Base-by-base conservation (phyloP, 2,113 vertebrate species). In the Trogon surrucura region DNA sequence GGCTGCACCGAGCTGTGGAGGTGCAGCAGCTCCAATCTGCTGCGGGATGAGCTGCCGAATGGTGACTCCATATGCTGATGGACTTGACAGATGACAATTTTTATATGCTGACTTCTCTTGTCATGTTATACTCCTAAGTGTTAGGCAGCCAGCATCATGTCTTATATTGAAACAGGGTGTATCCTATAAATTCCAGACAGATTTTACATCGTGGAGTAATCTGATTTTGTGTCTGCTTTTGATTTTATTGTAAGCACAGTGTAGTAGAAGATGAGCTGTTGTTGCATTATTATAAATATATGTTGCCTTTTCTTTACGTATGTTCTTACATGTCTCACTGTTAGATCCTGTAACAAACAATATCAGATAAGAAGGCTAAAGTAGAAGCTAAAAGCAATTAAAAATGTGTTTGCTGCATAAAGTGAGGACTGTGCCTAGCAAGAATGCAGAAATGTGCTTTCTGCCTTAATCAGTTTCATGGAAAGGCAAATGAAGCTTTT, bases 391-490 rank as follows among this genome's bases (percentile, higher is more conserved):
- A 88, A 60, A 45, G 66, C 81, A 88, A 78, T 91, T 92, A 90
- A 88, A 96, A 91, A 91, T 72, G 85, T 57, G 74, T 91, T 86
- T 83, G 51, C 64, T 80, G 58, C 70, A 70, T 48, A n/a, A 91
- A 85, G 77, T 58, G 80, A 88, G 82, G 90, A 36, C 34, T 9
- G 3, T 78, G 34, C 65, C 72, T 66, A 71, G 62, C 26, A 47
- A 66, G 78, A 94, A 88, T 65, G 26, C 70, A 89, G 85, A 48
- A 84, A 50, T 3, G 4, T 57, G 74, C 69, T 74, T 80, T 84
- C 72, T 30, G 48, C 61, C 54, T 84, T 77, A 27, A 72, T 78
- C 58, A 66, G 38, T 38, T 91, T 58, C 80, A 85, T 14, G 27
- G 65, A 29, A 88, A 82, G 61, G 61, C 73, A 67, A 86, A 85